These are phyloP conservation scores for Caenorhabditis wallacei DNA, from an alignment of 2,888 invertebrate species.

Conservation along the genomic window DNA sequence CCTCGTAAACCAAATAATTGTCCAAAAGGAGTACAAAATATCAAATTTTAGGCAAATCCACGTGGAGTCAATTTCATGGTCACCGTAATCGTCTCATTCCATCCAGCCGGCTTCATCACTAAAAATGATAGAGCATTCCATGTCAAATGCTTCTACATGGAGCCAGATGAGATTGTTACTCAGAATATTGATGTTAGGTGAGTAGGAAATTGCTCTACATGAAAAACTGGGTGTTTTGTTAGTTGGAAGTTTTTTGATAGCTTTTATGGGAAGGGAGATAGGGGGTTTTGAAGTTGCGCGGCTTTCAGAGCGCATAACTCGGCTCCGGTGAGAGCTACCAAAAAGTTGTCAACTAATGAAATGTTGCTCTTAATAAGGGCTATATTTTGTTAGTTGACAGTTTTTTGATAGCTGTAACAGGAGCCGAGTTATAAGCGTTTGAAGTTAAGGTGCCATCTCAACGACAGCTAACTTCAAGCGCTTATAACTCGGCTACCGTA, in stretches of 20 bases:
- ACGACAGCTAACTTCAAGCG: too few species aligned
- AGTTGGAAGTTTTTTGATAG: background rate
- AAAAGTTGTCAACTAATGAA: background rate
- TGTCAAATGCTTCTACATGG: conserved; percentile 82
- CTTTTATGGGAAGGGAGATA: background rate
- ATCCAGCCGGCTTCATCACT: conserved; percentile 82
- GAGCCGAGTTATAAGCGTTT: too few species aligned
- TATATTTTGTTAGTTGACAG: too few species aligned
- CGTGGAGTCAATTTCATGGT: conserved; percentile 82
- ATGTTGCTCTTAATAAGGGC: too few species aligned
- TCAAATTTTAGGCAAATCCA: conserved; percentile 79
- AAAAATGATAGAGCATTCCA: conserved; percentile 82
- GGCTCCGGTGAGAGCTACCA: too few species aligned
- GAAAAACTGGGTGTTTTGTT: background rate
- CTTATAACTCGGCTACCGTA: too few species aligned
- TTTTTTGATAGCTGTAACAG: too few species aligned
- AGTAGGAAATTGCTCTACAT: background rate
- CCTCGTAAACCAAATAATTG: too few species aligned
- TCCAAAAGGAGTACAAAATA: too few species aligned
- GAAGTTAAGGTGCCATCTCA: too few species aligned
- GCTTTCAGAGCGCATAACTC: too few species aligned
- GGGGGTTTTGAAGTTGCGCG: too few species aligned
- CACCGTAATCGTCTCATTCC: conserved; percentile 82
- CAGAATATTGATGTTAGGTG: conserved; percentile 82
- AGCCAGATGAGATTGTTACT: conserved; percentile 83